These are phyloP conservation scores for Pipra filicauda DNA, from an alignment of 2,113 vertebrate genomes.

Conservation along the genomic window DNA sequence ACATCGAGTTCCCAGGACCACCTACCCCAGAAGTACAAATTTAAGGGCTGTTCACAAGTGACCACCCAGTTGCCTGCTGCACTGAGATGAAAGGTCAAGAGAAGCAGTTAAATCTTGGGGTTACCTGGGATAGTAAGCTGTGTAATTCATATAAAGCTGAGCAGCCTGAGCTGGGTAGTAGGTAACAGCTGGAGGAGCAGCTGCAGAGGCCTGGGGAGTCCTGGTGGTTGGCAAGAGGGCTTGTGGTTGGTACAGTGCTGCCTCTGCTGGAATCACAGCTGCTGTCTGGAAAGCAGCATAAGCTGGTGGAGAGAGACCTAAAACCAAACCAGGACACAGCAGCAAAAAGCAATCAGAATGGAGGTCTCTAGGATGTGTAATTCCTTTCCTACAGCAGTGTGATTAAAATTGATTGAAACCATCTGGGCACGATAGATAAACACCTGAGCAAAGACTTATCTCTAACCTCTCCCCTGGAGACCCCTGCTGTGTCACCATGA, in stretches of 20 bases:
- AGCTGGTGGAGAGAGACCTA: constrained; percentile 92
- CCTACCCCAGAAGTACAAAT: not conserved
- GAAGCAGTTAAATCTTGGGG: not conserved
- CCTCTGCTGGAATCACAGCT: constrained; percentile 82
- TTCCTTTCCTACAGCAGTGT: not conserved
- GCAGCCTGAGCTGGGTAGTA: constrained; percentile 90
- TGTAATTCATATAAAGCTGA: constrained; percentile 97
- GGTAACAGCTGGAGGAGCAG: constrained; percentile 82
- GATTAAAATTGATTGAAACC: not conserved
- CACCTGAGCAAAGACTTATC: not conserved
- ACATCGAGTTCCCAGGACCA: not conserved
- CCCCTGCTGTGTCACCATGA: not conserved
- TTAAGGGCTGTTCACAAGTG: not conserved
- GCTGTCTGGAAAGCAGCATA: constrained; percentile 90
- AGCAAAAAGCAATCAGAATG: not conserved
- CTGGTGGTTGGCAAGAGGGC: constrained; percentile 85
- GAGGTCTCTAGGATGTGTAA: not conserved
- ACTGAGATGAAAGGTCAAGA: not conserved
- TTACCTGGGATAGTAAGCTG: constrained; percentile 96
- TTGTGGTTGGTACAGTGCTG: constrained; percentile 89
- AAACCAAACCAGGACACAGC: not conserved
- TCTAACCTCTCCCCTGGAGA: not conserved
- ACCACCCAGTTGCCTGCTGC: not conserved
- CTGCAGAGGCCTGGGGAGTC: constrained; percentile 73
- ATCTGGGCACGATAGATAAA: not conserved